phyloP scores from a whole-genome alignment of 1,140 invertebrate genomes.

The Meloidogyne exigua region DNA sequence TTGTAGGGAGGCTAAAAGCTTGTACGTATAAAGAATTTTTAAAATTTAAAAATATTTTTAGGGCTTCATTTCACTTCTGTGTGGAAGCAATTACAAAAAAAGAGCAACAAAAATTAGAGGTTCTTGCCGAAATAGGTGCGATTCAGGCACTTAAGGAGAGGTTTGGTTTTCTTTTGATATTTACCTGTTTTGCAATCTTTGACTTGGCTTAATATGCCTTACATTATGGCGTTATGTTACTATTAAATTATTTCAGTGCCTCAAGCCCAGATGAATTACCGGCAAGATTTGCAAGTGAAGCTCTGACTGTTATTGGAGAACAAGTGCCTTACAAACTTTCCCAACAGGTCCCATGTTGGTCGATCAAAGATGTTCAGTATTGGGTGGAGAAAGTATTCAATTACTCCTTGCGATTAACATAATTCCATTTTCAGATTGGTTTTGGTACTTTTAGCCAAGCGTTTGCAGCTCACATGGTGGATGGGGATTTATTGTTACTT shows the following conservation, averaged over 20 bases:
- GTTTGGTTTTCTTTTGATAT: no score
- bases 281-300: conserved; percentile 93
- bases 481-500: conserved; percentile 92
- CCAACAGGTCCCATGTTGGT: conserved; percentile 85
- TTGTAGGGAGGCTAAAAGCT: conserved; percentile 87
- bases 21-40: conserved; percentile 65
- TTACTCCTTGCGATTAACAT: not conserved
- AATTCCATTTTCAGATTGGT: conserved; percentile 74
- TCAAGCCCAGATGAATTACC: conserved; percentile 95
- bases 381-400: conserved; percentile 83
- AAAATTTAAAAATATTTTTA: conserved; percentile 6
- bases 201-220: no score
- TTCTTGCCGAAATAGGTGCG: conserved; percentile 79
- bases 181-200: no score
- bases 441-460: conserved; percentile 79
- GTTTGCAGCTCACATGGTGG: conserved; percentile 87
- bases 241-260: conserved; percentile 69
- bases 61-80: conserved; percentile 95
- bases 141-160: conserved; percentile 88
- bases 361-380: conserved; percentile 87
- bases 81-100: conserved; percentile 98
- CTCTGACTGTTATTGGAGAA: conserved; percentile 88
- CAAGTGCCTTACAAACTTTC: conserved; percentile 93
- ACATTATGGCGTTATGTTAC: no score
- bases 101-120: conserved; percentile 85